These are phyloP conservation scores for Sesamia nonagrioides DNA, from an alignment of 1,140 invertebrate genomes.

Conservation along the genomic window DNA sequence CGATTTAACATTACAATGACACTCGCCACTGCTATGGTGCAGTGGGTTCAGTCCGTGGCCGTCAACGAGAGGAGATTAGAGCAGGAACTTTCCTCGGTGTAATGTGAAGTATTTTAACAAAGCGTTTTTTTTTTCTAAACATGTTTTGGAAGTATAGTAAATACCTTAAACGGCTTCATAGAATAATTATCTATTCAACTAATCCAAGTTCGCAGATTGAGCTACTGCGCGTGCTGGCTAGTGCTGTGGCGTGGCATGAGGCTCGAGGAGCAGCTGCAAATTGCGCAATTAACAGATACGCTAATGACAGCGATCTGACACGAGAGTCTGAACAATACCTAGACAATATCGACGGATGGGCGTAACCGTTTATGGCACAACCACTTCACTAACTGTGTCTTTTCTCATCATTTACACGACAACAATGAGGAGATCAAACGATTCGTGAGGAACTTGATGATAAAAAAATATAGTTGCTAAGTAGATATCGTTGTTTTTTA, in stretches of 20 bases:
- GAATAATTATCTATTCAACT: background rate
- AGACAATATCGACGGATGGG: constrained; percentile 35
- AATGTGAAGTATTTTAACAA: too few relatives aligned
- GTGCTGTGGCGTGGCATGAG: constrained; percentile 34
- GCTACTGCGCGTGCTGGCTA: background rate
- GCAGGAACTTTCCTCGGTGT: too few relatives aligned
- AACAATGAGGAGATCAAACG: constrained; percentile 23
- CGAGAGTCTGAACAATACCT: background rate
- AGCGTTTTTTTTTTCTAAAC: too few relatives aligned
- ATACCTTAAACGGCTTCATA: background rate
- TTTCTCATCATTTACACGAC: constrained; percentile 39
- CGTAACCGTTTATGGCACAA: constrained; percentile 17
- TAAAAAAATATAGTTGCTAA: background rate
- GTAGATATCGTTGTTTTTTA: too few relatives aligned
- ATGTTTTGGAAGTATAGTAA: background rate
- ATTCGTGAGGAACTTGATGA: background rate
- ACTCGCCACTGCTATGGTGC: background rate
- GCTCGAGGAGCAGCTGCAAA: constrained; percentile 52
- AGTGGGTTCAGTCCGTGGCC: background rate
- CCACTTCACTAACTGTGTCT: constrained; percentile 19
- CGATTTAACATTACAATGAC: background rate
- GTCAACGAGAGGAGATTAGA: too few relatives aligned
- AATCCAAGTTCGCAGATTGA: background rate
- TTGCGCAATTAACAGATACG: constrained; percentile 62
- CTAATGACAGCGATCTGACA: constrained; percentile 55